Conservation (phyloP, 2,113 vertebrate genomes). For the Scophthalmus maximus region DNA sequence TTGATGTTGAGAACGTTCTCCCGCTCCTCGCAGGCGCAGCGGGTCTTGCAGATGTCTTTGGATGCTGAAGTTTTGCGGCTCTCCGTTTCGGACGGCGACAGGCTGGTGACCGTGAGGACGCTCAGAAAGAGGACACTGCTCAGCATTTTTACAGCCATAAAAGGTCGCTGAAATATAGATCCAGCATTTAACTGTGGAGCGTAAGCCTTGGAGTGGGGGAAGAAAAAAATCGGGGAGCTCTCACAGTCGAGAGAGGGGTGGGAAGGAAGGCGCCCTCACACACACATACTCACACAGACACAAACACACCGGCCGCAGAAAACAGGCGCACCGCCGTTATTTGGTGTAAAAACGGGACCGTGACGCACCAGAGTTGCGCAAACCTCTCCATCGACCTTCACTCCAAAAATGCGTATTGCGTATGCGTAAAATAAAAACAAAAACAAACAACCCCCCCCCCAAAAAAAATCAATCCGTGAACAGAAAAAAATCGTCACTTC, state of each 20-base stretch:
- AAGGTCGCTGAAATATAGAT: conserved; percentile 65
- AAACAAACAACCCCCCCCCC: no score
- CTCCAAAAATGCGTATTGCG: conserved; percentile 45
- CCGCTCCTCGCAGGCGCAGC: conserved; percentile 95
- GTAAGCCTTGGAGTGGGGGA: conserved; percentile 38
- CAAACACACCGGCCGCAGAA: not conserved
- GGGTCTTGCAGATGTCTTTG: conserved; percentile 97
- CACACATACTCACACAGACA: conserved; percentile 16
- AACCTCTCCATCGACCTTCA: conserved; percentile 75
- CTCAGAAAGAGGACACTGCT: conserved; percentile 93
- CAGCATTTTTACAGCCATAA: conserved; percentile 92
- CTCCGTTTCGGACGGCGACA: conserved; percentile 88
- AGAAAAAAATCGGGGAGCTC: conserved; percentile 34
- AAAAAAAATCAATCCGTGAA: conserved; percentile 34
- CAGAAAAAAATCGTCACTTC: conserved; percentile 45
- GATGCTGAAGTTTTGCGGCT: conserved; percentile 92
- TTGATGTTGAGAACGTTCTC: conserved; percentile 96
- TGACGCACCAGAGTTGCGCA: conserved; percentile 60
- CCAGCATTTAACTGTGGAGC: conserved; percentile 76
- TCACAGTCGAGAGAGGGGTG: conserved; percentile 31
- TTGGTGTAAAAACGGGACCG: conserved; percentile 52
- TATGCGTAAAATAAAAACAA: no score
- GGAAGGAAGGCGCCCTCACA: conserved; percentile 33
- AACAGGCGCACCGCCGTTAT: conserved; percentile 31
- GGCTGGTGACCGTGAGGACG: conserved; percentile 92